phyloP scores from a whole-genome alignment of 2,888 invertebrate species.

The Diplazon laetatorius region DNA sequence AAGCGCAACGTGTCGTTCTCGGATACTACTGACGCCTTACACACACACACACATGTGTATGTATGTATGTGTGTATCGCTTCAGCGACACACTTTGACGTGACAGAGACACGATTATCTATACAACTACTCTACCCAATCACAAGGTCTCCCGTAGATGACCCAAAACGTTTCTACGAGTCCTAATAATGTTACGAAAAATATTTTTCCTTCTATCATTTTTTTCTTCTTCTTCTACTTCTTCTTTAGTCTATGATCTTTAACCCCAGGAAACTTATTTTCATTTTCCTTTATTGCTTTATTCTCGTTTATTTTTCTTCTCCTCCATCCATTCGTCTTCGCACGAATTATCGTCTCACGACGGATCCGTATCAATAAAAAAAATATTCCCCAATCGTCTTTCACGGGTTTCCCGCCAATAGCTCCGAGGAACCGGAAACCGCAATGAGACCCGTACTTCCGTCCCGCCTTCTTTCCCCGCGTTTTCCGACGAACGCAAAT shows the following conservation, averaged over 20 bases:
- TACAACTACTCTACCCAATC: constrained; percentile 74
- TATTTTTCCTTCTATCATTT: not conserved
- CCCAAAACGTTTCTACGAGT: constrained; percentile 69
- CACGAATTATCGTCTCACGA: constrained; percentile 39
- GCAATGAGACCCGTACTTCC: no score
- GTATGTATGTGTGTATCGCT: not conserved
- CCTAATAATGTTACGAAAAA: constrained; percentile 32
- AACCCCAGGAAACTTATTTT: no score
- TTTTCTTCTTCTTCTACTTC: no score
- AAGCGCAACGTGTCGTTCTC: constrained; percentile 53
- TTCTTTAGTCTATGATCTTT: no score
- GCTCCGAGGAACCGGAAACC: not conserved
- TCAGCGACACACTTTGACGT: constrained; percentile 50
- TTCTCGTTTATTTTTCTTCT: no score
- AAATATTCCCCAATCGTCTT: constrained; percentile 10
- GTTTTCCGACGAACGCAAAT: constrained; percentile 29
- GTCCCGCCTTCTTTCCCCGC: no score
- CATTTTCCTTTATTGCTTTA: no score
- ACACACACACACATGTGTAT: no score
- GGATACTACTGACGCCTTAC: constrained; percentile 22
- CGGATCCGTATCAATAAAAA: not conserved
- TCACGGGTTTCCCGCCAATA: constrained; percentile 60
- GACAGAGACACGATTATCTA: constrained; percentile 72
- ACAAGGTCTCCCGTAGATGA: constrained; percentile 78
- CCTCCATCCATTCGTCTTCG: no score